Evolutionary conservation across 2,797 vertebrate genomes (phyloP).

Genomic region (Cephalopachus bancanus): DNA sequence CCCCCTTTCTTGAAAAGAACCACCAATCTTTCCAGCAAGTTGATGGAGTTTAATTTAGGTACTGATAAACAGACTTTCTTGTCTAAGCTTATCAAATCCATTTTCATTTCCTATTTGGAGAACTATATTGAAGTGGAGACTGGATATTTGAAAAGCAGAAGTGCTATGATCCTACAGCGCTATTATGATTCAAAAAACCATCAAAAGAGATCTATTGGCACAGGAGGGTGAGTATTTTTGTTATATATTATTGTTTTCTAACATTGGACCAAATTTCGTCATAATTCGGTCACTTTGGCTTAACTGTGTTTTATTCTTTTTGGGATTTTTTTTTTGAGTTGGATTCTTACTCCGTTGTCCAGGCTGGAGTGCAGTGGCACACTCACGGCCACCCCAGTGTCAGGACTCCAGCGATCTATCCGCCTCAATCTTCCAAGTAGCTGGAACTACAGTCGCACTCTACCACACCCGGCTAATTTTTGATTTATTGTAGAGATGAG

Average conservation of each 20-base stretch:
- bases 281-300: slow-evolving; percentile 23
- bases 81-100: slow-evolving; percentile 99
- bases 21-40: slow-evolving; percentile 95
- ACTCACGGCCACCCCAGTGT: no score
- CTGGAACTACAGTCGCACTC: no score
- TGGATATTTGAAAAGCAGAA: slow-evolving; percentile 96
- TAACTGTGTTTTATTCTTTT: slow-evolving; percentile 7
- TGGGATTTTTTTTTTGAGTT: no score
- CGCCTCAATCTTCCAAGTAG: no score
- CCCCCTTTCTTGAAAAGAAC: slow-evolving; percentile 91
- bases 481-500: no score
- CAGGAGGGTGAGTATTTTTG: slow-evolving; percentile 94
- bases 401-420: no score
- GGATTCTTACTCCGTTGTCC: no score
- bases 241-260: slow-evolving; percentile 42
- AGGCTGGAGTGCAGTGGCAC: no score
- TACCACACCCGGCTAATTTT: no score
- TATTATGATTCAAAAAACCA: slow-evolving; percentile 99
- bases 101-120: slow-evolving; percentile 98
- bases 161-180: slow-evolving; percentile 96
- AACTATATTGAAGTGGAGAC: slow-evolving; percentile 99
- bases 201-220: slow-evolving; percentile 97
- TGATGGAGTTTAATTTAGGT: slow-evolving; percentile 99
- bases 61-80: slow-evolving; percentile 99
- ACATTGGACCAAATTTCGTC: slow-evolving; percentile 16